These are phyloP conservation scores for Pogoniulus pusillus DNA, from an alignment of 2,797 vertebrate genomes.

Conservation along the genomic window DNA sequence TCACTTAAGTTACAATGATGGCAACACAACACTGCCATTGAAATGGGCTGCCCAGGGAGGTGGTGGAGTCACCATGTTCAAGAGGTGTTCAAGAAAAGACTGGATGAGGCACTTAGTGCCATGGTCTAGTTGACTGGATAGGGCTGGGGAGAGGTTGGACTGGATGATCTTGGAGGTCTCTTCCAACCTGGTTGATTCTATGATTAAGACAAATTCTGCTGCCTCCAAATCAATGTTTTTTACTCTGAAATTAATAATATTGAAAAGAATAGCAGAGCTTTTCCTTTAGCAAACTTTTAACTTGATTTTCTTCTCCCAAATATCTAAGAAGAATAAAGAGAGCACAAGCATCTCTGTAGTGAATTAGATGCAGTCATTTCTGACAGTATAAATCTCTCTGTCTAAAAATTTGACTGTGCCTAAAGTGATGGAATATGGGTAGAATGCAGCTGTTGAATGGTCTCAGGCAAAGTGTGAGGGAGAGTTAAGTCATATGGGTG, in stretches of 20 bases:
- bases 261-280: background rate
- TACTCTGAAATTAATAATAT: background rate
- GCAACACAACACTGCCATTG: background rate
- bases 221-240: background rate
- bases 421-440: background rate
- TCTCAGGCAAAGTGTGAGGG: background rate
- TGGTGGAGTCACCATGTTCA: too few relatives aligned
- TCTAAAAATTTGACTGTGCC: background rate
- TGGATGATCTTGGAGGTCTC: too few relatives aligned
- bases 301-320: background rate
- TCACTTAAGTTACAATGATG: background rate
- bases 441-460: background rate
- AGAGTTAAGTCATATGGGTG: slow-evolving; percentile 9
- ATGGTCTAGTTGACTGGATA: too few relatives aligned
- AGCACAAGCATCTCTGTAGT: background rate
- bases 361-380: background rate
- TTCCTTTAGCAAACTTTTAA: background rate
- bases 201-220: background rate
- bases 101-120: too few relatives aligned
- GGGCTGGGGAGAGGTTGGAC: too few relatives aligned
- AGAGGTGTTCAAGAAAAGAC: too few relatives aligned
- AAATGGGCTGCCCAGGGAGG: too few relatives aligned
- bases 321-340: background rate
- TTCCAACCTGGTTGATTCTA: too few relatives aligned
- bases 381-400: background rate